Evolutionary conservation across 2,797 vertebrate species (phyloP), one percentile per base, ranked within the genome.

Genomic region (Paedocypris micromegethes): DNA sequence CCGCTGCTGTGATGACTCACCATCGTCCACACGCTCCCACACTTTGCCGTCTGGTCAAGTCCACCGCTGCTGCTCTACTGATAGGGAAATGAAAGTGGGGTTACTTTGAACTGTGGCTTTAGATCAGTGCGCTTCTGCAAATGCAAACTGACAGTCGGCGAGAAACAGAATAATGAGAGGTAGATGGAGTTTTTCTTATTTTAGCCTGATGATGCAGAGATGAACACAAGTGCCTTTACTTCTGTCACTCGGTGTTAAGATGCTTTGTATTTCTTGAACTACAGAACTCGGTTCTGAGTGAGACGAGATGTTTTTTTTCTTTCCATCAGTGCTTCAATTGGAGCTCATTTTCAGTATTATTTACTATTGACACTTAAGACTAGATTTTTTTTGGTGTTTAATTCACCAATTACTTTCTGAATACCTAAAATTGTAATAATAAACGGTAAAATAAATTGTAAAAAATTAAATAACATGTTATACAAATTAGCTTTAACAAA

Each of bases 201-300:
- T 6, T 58, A 53, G 55, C 5, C 39, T 66, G 68, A 68, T 59
- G 61, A 78, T 69, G 9, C 52, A 9, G 5, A 53, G 51, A 44
- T 43, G 46, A 44, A 73, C 58, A 63, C 70, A 53, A 66, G 53
- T 60, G 46, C 61, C 38, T 56, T 3, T 56, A 55, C 8, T 45
- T 23, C 52, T 64, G 68, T 54, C 38, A 49, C 23, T 23, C 23
- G 23, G 23, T 23, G 23, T 23, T 23, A 1, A 23, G 23, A 1
- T 23, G 23, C 23, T 23, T 23, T 23, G 23, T 23, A 23, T 23
- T 23, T 23, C 23, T 23, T 23, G 23, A 23, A 23, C 23, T 23
- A 23, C 23, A 23, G 23, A 23, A 23, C 23, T 23, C 23, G 23
- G 23, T 23, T 23, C 23, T 23, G 23, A 23, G 23, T 23, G 23